phyloP scores from a whole-genome alignment of 2,797 vertebrate genomes.

The Sylvilagus floridanus region DNA sequence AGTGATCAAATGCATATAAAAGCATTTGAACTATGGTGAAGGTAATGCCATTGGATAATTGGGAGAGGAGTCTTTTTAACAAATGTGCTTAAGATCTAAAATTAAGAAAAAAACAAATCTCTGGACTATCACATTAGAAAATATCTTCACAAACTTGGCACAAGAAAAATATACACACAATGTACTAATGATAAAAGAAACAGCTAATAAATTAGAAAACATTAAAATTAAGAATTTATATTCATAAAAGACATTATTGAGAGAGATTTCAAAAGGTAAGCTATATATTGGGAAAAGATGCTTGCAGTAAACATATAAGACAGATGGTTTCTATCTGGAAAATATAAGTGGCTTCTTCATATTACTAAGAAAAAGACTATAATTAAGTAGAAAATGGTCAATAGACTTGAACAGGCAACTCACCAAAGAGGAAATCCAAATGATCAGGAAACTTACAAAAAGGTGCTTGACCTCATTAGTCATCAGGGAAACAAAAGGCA shows the following conservation, averaged over 20 bases:
- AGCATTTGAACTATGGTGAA: background rate
- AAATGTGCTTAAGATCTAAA: background rate
- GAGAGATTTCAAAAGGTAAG: background rate
- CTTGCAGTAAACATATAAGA: background rate
- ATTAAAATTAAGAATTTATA: background rate
- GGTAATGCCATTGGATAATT: background rate
- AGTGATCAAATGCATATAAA: background rate
- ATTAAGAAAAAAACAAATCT: background rate
- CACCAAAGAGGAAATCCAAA: constrained; percentile 32
- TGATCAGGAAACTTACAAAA: background rate
- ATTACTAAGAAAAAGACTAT: background rate
- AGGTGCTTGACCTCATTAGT: background rate
- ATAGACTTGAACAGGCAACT: constrained; percentile 23
- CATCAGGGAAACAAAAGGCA: constrained; percentile 43
- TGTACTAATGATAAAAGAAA: background rate
- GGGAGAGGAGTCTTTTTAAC: background rate
- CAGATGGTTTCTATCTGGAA: background rate
- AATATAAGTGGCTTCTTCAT: background rate
- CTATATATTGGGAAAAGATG: background rate
- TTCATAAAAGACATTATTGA: constrained; percentile 3
- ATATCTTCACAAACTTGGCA: background rate
- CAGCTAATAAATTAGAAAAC: background rate
- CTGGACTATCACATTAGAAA: background rate
- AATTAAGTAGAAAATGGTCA: constrained; percentile 1
- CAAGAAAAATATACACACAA: background rate